Evolutionary conservation across 2,113 vertebrate species (phyloP).

Genomic region (Crotalus horridus): DNA sequence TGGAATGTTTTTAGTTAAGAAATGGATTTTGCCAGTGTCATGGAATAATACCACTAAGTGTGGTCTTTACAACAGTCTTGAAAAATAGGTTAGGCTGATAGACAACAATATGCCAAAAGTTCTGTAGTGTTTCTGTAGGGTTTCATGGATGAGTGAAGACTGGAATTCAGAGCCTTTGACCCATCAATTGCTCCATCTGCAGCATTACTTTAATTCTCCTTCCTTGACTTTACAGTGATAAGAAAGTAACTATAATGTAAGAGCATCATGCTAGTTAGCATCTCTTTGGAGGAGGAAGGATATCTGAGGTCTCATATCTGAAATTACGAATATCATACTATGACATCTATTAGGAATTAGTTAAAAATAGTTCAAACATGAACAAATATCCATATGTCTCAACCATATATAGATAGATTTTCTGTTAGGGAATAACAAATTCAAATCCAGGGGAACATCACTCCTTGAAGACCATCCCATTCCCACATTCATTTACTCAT

Average conservation of each 20-base stretch:
- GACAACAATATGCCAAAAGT: neutral
- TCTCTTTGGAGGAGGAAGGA: neutral
- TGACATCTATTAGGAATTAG: neutral
- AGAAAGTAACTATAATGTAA: neutral
- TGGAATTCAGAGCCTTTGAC: neutral
- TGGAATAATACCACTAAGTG: neutral
- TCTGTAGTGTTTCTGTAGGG: neutral
- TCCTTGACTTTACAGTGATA: neutral
- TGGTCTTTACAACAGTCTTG: neutral
- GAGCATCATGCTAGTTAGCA: neutral
- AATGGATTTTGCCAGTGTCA: neutral
- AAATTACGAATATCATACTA: neutral
- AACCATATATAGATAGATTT: neutral
- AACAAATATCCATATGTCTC: neutral
- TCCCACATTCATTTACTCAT: neutral
- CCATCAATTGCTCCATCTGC: neutral
- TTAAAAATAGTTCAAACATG: constrained; percentile 5
- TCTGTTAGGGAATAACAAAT: neutral
- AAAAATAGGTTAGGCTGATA: neutral
- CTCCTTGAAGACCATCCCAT: neutral
- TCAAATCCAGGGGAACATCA: neutral
- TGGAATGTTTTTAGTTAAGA: neutral
- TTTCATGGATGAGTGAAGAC: neutral
- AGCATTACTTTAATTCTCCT: neutral
- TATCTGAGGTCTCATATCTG: neutral